Evolutionary conservation across 2,113 vertebrate species (phyloP).

Genomic region (Oncorhynchus gorbuscha): DNA sequence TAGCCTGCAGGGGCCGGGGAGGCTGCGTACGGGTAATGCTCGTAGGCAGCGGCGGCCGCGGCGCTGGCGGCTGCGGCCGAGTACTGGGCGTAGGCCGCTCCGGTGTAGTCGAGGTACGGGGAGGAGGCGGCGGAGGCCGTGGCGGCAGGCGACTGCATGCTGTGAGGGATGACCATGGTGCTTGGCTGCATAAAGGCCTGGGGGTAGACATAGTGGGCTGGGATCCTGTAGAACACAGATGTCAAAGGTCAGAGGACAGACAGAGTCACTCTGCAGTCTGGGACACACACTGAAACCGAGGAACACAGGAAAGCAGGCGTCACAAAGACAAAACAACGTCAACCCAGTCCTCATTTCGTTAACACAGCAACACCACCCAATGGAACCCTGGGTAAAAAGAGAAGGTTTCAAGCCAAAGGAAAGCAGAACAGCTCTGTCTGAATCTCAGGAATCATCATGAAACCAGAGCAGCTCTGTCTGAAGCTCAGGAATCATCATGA

Average conservation of each 20-base stretch:
- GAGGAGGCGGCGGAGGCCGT: slow-evolving; percentile 82
- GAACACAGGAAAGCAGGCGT: neutral
- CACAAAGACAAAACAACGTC: neutral
- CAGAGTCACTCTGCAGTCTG: neutral
- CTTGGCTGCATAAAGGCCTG: slow-evolving; percentile 97
- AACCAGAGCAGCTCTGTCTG: slow-evolving; percentile 44
- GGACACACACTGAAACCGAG: neutral
- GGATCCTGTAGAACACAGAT: slow-evolving; percentile 79
- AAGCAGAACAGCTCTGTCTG: slow-evolving; percentile 44
- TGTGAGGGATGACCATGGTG: slow-evolving; percentile 87
- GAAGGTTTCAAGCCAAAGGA: slow-evolving; percentile 75
- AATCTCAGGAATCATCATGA: neutral
- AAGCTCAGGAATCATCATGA: neutral
- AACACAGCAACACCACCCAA: slow-evolving; percentile 86
- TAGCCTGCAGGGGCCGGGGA: slow-evolving; percentile 91
- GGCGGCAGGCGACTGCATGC: slow-evolving; percentile 81
- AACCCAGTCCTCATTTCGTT: slow-evolving; percentile 10
- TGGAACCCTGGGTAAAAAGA: slow-evolving; percentile 71
- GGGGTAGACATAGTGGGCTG: slow-evolving; percentile 96
- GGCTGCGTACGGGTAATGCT: slow-evolving; percentile 94
- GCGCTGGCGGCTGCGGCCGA: slow-evolving; percentile 81
- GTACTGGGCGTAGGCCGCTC: slow-evolving; percentile 93
- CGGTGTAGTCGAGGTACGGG: slow-evolving; percentile 96
- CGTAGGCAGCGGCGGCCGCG: slow-evolving; percentile 83
- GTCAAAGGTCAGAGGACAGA: neutral